A percentile compares a stretch with the other conserved stretches of the same genome.
Evolutionary conservation across 2,113 vertebrate genomes (phyloP).

Genomic region (Camarhynchus parvulus): DNA sequence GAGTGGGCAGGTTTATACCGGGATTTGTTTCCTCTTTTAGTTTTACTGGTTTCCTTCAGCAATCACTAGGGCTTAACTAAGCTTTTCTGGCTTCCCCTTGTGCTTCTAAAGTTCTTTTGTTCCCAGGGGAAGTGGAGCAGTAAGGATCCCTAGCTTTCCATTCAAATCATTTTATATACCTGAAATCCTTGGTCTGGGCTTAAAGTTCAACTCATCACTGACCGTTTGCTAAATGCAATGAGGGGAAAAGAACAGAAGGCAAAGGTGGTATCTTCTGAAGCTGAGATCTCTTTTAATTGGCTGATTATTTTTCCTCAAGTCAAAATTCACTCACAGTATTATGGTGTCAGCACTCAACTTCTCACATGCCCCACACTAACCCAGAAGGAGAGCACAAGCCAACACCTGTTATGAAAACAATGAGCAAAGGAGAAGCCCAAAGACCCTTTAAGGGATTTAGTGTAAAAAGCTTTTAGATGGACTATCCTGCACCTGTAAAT

Average conservation of each 20-base stretch:
- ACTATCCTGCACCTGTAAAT: not conserved
- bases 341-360: not conserved
- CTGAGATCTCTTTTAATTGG: not conserved
- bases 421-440: not conserved
- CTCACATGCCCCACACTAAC: not conserved
- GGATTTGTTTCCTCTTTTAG: constrained; percentile 53
- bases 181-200: not conserved
- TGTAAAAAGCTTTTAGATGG: not conserved
- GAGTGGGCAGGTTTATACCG: not conserved
- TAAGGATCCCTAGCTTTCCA: not conserved
- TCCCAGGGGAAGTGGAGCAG: not conserved
- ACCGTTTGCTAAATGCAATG: not conserved
- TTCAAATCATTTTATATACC: not conserved
- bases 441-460: not conserved
- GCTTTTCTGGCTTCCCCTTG: constrained; percentile 48
- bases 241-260: not conserved
- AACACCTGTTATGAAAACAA: not conserved
- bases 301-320: not conserved
- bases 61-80: constrained; percentile 50
- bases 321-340: not conserved
- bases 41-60: constrained; percentile 59
- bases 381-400: not conserved
- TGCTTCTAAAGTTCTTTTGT: constrained; percentile 34
- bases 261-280: not conserved
- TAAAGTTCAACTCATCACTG: not conserved